Evolutionary conservation across 2,113 vertebrate species (phyloP).

Genomic region (Rissa tridactyla): DNA sequence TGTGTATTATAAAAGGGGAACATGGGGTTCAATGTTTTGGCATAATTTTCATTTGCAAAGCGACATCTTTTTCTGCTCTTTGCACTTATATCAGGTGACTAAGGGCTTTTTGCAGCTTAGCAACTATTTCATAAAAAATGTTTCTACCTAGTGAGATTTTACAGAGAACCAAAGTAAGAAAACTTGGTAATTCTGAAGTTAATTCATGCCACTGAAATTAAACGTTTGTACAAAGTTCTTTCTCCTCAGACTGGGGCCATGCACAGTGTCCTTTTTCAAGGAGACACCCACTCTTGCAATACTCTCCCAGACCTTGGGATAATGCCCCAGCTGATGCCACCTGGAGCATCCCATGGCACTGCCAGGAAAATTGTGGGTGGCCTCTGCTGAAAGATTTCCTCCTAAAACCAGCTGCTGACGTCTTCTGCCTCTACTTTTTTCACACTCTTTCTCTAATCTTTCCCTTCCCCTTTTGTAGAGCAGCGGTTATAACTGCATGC

Average conservation of each 20-base stretch:
- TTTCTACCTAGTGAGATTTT: background rate
- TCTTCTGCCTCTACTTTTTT: background rate
- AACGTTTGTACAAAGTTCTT: background rate
- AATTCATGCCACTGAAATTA: background rate
- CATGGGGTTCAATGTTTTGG: background rate
- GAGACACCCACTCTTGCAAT: background rate
- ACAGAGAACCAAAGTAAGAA: background rate
- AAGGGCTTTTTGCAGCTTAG: background rate
- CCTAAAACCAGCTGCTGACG: background rate
- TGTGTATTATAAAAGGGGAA: background rate
- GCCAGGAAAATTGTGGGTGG: background rate
- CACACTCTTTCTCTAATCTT: background rate
- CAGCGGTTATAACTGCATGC: background rate
- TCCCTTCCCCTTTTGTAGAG: background rate
- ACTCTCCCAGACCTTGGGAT: background rate
- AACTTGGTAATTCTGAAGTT: background rate
- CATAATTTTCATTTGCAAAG: background rate
- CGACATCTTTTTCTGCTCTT: background rate
- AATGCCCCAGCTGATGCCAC: background rate
- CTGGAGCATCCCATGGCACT: background rate
- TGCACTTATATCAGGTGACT: fast-evolving
- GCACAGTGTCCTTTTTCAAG: background rate
- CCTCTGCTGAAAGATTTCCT: background rate
- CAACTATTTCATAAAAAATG: background rate
- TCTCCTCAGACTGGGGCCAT: background rate